phyloP scores from a whole-genome alignment of 2,113 vertebrate species.

The Strigops habroptila region DNA sequence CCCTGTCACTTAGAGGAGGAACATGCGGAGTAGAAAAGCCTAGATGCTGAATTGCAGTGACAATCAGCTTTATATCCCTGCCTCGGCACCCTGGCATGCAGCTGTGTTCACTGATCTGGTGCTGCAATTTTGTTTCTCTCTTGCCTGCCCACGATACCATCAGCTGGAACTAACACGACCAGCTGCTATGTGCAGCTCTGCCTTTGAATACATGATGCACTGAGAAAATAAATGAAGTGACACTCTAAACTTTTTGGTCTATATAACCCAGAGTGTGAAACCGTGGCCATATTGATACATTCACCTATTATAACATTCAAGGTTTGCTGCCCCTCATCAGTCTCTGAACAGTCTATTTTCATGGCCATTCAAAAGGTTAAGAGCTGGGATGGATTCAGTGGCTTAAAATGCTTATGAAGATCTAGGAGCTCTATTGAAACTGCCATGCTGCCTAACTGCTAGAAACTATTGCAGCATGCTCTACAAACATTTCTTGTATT shows the following conservation, averaged over 20 bases:
- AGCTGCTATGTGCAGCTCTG: neutral
- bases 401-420: neutral
- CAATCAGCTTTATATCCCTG: neutral
- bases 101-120: neutral
- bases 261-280: neutral
- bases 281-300: neutral
- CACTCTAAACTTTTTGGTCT: neutral
- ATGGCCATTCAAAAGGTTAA: neutral
- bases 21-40: neutral
- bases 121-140: neutral
- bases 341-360: neutral
- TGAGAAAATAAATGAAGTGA: neutral
- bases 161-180: neutral
- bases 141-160: neutral
- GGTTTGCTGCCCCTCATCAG: constrained; percentile 12
- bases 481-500: neutral
- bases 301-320: constrained; percentile 17
- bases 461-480: neutral
- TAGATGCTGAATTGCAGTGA: neutral
- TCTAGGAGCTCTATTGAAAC: neutral
- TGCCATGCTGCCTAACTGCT: neutral
- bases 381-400: neutral
- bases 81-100: neutral
- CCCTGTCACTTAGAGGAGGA: neutral
- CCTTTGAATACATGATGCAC: neutral